These are phyloP conservation scores for Riptortus pedestris DNA, from an alignment of 1,140 invertebrate genomes.

Conservation along the genomic window DNA sequence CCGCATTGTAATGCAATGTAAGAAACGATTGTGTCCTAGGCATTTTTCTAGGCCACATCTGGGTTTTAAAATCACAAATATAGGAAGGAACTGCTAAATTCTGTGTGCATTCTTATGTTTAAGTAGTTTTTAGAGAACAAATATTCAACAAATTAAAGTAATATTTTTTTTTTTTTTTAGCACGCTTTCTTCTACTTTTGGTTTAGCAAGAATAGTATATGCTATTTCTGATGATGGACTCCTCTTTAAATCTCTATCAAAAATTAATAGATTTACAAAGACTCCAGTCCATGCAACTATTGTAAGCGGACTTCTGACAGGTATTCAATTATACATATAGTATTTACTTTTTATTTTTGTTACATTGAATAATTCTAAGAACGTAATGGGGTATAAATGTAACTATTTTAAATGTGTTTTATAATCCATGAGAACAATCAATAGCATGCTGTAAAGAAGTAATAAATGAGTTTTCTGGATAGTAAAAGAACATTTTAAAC, in stretches of 20 bases:
- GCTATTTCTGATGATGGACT: slow-evolving; percentile 79
- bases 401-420: slow-evolving; percentile 49
- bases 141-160: too few species aligned
- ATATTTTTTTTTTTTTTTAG: slow-evolving; percentile 42
- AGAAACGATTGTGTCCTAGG: too few species aligned
- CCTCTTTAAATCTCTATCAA: slow-evolving; percentile 63
- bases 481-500: too few species aligned
- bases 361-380: not conserved
- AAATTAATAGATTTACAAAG: slow-evolving; percentile 43
- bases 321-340: slow-evolving; percentile 2
- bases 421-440: slow-evolving; percentile 42
- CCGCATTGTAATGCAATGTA: too few species aligned
- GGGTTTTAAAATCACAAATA: too few species aligned
- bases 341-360: not conserved
- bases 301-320: slow-evolving; percentile 21
- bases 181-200: slow-evolving; percentile 68
- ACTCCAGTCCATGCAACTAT: slow-evolving; percentile 22
- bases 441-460: slow-evolving; percentile 42
- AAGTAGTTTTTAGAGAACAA: too few species aligned
- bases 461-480: too few species aligned
- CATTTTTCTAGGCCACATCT: too few species aligned
- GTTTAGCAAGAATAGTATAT: slow-evolving; percentile 69
- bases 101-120: too few species aligned
- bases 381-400: slow-evolving; percentile 40
- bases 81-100: too few species aligned